Evolutionary conservation across 1,140 invertebrate species (phyloP), one percentile per base, ranked within the genome.

Genomic region (Dreissena polymorpha): DNA sequence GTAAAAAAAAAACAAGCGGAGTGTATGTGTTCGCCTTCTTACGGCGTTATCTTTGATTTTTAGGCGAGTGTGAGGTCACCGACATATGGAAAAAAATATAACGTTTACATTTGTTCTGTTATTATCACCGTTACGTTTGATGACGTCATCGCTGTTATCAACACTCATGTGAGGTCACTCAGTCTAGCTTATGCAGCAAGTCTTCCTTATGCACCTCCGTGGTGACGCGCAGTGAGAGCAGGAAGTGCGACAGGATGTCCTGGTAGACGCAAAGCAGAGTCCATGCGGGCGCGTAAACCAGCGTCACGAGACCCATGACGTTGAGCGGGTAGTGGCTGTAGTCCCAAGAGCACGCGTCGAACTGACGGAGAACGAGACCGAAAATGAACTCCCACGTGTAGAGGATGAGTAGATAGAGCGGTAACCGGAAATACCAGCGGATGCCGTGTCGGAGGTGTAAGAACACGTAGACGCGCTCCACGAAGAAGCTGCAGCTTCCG

Each of bases 271-370:
- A 85, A 0, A 90, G 76, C 6, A 89, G 10, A 0, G 85, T 13
- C 94, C 94, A 94, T 10, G 93, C 89, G 2, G 94, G 94, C 13
- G 93, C 93, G 86, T 94, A 94, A 82, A 94, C 93, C 0, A 94
- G 87, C 0, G 94, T 94, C 50, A 94, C 92, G 29, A 94, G 89
- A 0, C 94, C 94, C 87, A 92, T 91, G 16, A 94, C 85, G 68
- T 91, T 89, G 49, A 86, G 86, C 65, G 92, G 91, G 75, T 91
- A 93, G 70, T 91, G 92, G 72, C 92, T 92, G 88, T 94, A 94
- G 86, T 94, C 93, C 94, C 94, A 94, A 0, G 94, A 94, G 84
- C 94, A 94, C 0, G 93, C 93, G 74, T 92, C 90, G 50, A 94
- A 92, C 70, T 91, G 89, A 18, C 90, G 89, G 8, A 94, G 87